Evolutionary conservation across 1,140 invertebrate species (phyloP).

Genomic region (Parapsyche elsis): DNA sequence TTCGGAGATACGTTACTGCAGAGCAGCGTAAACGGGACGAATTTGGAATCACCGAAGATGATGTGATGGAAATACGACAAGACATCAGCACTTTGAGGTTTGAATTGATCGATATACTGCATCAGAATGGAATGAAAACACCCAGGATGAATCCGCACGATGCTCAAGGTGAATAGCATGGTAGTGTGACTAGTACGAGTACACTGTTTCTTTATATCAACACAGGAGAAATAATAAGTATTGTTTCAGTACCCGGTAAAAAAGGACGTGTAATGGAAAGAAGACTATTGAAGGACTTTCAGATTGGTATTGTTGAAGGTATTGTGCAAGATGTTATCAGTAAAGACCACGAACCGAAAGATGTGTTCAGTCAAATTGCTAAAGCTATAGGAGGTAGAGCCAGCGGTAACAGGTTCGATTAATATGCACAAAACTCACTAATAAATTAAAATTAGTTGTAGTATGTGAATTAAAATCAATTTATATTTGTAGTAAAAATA

Average conservation of each 20-base stretch:
- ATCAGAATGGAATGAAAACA: slow-evolving; percentile 83
- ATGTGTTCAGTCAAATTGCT: slow-evolving; percentile 83
- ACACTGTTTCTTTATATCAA: slow-evolving; percentile 8
- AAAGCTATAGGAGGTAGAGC: slow-evolving; percentile 78
- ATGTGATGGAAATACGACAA: slow-evolving; percentile 95
- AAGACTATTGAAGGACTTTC: slow-evolving; percentile 88
- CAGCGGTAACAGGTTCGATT: slow-evolving; percentile 64
- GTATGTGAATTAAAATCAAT: slow-evolving; percentile 1
- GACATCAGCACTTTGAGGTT: slow-evolving; percentile 88
- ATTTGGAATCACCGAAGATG: slow-evolving; percentile 91
- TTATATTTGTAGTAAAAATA: slow-evolving; percentile 69
- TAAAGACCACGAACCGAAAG: slow-evolving; percentile 73
- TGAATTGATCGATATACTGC: slow-evolving; percentile 89
- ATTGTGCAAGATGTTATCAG: slow-evolving; percentile 79
- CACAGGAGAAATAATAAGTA: slow-evolving; percentile 7
- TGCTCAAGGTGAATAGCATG: slow-evolving; percentile 65
- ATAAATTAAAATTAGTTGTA: not conserved
- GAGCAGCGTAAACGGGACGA: slow-evolving; percentile 86
- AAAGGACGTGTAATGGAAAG: slow-evolving; percentile 87
- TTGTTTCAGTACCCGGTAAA: slow-evolving; percentile 76
- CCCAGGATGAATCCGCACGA: slow-evolving; percentile 75
- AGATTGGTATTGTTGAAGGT: slow-evolving; percentile 87
- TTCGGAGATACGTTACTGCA: slow-evolving; percentile 84
- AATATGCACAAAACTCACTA: not conserved
- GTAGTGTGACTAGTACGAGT: not conserved